Base-by-base conservation (phyloP, 2,888 invertebrate species). In the Orthosia gracilis region DNA sequence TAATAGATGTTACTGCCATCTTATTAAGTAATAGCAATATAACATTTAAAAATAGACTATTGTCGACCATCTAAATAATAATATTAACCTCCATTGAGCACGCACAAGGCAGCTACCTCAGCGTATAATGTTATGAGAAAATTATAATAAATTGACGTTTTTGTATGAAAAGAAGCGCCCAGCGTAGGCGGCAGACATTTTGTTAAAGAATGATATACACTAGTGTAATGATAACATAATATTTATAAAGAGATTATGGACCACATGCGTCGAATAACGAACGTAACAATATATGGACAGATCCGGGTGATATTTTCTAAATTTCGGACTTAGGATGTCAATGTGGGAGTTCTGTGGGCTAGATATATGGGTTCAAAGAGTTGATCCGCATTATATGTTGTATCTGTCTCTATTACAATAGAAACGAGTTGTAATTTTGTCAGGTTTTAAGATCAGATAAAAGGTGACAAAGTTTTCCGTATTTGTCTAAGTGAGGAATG, bases 121-220 rank as follows among this genome's bases (percentile, higher is more conserved):
- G 80, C 87, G 78, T 83, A 72, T 84, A 73, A 88, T 85, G 88
- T 92, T 93, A 93, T 90, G 90, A 90, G 90, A 89, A 92, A 92
- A 94, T 93, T 92, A 93, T 94, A 91, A 90, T 92, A 93, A 93
- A 92, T 91, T 90, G 93, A 73, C 65, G 71, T 81, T 77, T 84
- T 75, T 80, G 69, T 78, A 89, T 79, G 68, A 83, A 85, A 87
- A 76, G 76, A 74, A 78, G 62, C 75, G 61, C 61, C 65, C 18
- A 9, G 68, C 67, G 86, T 87, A 76, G 87, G 87, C 31, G 73
- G 72, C 31, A 21, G 75, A 23, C 65, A 86, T 84, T 87, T 83
- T 84, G 80, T 82, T 86, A 78, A 78, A 82, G 75, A 80, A 87
- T 85, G 82, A 85, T 87, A 85, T 87, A 88, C 79, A 80, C 73